These are phyloP conservation scores for Chromobotia macracanthus DNA, from an alignment of 2,797 vertebrate genomes.

Conservation along the genomic window DNA sequence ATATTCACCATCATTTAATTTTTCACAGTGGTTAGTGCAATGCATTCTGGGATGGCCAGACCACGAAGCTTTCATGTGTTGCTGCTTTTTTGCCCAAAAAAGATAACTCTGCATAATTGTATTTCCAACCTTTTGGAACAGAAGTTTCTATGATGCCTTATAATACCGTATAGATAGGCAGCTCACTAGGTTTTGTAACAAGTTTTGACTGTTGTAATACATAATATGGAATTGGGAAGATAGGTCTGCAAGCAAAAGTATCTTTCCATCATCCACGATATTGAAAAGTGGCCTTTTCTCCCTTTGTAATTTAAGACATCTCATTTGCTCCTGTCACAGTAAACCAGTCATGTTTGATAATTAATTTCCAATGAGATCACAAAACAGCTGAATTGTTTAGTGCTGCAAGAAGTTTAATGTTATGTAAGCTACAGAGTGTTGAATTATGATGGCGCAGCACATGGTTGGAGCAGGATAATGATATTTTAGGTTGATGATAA, in stretches of 20 bases:
- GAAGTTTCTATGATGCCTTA: not conserved
- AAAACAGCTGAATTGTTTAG: slow-evolving; percentile 9
- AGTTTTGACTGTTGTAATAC: not conserved
- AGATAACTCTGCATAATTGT: too few relatives aligned
- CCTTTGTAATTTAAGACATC: slow-evolving; percentile 56
- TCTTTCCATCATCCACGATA: slow-evolving; percentile 19
- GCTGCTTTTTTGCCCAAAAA: too few relatives aligned
- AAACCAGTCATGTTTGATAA: slow-evolving; percentile 4
- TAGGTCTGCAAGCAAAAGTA: not conserved
- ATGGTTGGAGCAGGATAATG: not conserved
- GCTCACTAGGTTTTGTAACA: not conserved
- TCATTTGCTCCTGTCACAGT: not conserved
- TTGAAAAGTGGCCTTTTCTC: slow-evolving; percentile 43
- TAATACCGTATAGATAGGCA: not conserved
- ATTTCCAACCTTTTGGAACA: not conserved
- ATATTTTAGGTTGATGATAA: slow-evolving; percentile 12
- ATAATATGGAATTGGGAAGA: not conserved
- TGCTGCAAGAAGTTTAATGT: slow-evolving; percentile 4
- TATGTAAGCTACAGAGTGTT: slow-evolving; percentile 5
- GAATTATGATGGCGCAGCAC: slow-evolving; percentile 22
- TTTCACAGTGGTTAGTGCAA: not conserved
- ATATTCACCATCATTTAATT: too few relatives aligned
- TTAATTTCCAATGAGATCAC: slow-evolving; percentile 5
- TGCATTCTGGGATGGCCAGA: not conserved
- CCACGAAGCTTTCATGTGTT: too few relatives aligned